Base-by-base conservation (phyloP, 2,797 vertebrate genomes). In the Thunnus albacares region DNA sequence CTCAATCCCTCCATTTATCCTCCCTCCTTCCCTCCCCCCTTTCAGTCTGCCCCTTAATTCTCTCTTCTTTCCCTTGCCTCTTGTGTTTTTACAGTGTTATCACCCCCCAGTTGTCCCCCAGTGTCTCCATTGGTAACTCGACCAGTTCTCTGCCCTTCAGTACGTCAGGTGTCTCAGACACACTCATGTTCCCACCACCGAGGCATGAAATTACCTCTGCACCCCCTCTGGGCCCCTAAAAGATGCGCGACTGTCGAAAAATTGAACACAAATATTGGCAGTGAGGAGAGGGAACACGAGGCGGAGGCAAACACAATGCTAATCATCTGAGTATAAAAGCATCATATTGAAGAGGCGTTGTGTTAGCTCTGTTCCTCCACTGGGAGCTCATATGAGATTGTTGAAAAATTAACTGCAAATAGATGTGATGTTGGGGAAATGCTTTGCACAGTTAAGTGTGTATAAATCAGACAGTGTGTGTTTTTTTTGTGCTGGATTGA, bases 161-260 rank as follows among this genome's bases (percentile, higher is more conserved):
- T 59, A 66, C 30, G 2, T 6, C 43, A 70, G 79, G 71, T 57
- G 68, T 81, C 81, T 57, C 67, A 73, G 72, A 63, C 74, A 8
- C 77, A 49, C 63, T 85, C 76, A 43, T 76, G 85, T 87, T 89
- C 79, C 82, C 75, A 66, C 76, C 80, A 63, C 70, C 79, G 82
- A 91, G 81, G 82, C 89, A 86, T 93, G 86, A 93, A 91, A 93
- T 93, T 90, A 86, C 87, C 82, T 74, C 77, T 35, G 76, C 30
- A 63, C 10, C 67, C 77, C 87, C 83, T 45, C 17, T 10, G 5
- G 81, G 69, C 18, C 8, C 14, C 24, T 60, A 56, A 80, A 75
- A 76, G 64, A 85, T 56, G 71, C 53, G 33, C 65, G 18, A 41
- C 26, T 65, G 58, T 35, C 73, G 38, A 77, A 75, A 83, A 55